Evolutionary conservation across 2,888 invertebrate species (phyloP).

Genomic region (Zeuzera pyrina): DNA sequence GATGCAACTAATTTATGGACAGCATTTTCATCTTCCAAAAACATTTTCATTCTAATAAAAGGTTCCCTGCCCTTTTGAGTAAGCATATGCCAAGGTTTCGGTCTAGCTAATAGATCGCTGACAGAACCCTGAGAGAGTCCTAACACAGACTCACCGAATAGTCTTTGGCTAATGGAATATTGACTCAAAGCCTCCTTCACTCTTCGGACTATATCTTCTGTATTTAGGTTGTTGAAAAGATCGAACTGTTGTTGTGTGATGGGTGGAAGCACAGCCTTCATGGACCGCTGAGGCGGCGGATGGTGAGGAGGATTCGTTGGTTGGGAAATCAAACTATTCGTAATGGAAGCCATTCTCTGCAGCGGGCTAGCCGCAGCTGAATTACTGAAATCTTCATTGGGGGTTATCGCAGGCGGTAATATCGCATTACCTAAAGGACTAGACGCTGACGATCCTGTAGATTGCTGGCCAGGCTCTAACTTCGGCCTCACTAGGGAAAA

Average conservation of each 20-base stretch:
- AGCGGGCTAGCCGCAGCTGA: slow-evolving; percentile 93
- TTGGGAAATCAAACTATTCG: slow-evolving; percentile 95
- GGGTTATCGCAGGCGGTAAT: slow-evolving; percentile 86
- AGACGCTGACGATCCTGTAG: slow-evolving; percentile 85
- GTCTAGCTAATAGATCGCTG: slow-evolving; percentile 95
- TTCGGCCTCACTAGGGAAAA: slow-evolving; percentile 92
- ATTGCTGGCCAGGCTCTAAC: slow-evolving; percentile 83
- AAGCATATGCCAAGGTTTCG: slow-evolving; percentile 99
- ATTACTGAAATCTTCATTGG: slow-evolving; percentile 84
- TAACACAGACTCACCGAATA: slow-evolving; percentile 98
- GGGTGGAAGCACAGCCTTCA: slow-evolving; percentile 96
- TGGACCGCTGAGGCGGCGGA: slow-evolving; percentile 86
- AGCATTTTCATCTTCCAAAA: slow-evolving; percentile 95
- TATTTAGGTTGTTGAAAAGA: slow-evolving; percentile 97
- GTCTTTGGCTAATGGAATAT: slow-evolving; percentile 96
- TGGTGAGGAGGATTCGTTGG: slow-evolving; percentile 90
- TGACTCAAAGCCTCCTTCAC: slow-evolving; percentile 96
- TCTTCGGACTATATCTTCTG: slow-evolving; percentile 97
- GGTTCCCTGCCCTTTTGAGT: slow-evolving; percentile 98
- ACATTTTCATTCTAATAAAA: slow-evolving; percentile 98
- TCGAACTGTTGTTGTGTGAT: slow-evolving; percentile 99
- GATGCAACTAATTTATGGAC: slow-evolving; percentile 96
- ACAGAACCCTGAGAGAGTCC: slow-evolving; percentile 98
- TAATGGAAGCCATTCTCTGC: slow-evolving; percentile 98
- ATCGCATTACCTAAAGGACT: slow-evolving; percentile 90